These are phyloP conservation scores for Ormyrus rosae DNA, from an alignment of 2,888 invertebrate species.

Conservation along the genomic window DNA sequence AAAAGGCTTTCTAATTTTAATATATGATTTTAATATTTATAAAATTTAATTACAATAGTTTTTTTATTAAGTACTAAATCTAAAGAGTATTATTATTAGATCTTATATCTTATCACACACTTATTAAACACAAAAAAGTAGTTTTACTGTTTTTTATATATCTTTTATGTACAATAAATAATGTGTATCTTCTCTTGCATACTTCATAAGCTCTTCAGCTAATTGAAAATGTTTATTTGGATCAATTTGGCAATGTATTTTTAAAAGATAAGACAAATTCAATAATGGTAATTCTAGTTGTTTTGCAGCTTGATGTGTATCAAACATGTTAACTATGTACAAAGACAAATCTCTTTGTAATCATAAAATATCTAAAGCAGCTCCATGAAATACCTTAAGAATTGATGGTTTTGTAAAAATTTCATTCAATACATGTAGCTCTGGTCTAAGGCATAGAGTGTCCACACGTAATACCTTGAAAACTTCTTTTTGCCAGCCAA, in stretches of 20 bases:
- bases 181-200: conserved; percentile 97
- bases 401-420: conserved; percentile 93
- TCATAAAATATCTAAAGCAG: conserved; percentile 92
- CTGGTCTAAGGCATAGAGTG: conserved; percentile 87
- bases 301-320: conserved; percentile 93
- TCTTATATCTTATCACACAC: no score
- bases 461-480: conserved; percentile 97
- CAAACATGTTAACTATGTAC: conserved; percentile 98
- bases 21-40: no score
- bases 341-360: conserved; percentile 95
- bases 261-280: conserved; percentile 87
- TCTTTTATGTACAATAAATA: conserved; percentile 94
- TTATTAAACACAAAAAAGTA: no score
- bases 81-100: no score
- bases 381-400: conserved; percentile 97
- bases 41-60: no score
- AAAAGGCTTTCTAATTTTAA: no score
- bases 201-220: conserved; percentile 87
- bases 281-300: conserved; percentile 83
- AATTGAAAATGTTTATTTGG: conserved; percentile 94
- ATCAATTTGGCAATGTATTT: conserved; percentile 85
- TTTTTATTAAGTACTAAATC: no score
- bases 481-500: conserved; percentile 88
- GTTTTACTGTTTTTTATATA: no score
- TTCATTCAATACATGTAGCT: conserved; percentile 89